These are phyloP conservation scores for Simalia tracyae DNA, from an alignment of 2,797 vertebrate species.

Conservation along the genomic window DNA sequence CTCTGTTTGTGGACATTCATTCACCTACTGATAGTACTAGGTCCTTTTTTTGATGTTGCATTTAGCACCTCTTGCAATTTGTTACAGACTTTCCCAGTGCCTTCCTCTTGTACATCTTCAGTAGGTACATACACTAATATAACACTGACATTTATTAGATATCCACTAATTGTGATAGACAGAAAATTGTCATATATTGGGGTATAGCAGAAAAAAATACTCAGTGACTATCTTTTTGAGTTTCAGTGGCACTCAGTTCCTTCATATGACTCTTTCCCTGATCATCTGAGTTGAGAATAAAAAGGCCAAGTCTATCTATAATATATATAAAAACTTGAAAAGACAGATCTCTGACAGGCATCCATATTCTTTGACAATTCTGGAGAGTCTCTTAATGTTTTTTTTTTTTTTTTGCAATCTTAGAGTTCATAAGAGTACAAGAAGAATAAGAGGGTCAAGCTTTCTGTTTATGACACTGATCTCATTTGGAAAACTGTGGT, in stretches of 20 bases:
- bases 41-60: not conserved
- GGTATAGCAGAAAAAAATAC: not conserved
- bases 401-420: not conserved
- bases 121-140: not conserved
- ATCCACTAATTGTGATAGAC: not conserved
- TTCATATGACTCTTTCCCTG: not conserved
- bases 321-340: not conserved
- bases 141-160: not conserved
- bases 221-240: not conserved
- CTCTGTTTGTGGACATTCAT: not conserved
- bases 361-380: not conserved
- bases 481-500: not conserved
- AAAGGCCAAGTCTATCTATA: not conserved
- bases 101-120: not conserved
- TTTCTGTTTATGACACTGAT: not conserved
- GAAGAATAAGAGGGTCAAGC: not conserved
- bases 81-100: not conserved
- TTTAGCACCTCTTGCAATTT: not conserved
- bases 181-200: not conserved
- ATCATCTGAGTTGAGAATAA: not conserved
- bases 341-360: not conserved
- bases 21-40: not conserved
- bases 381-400: not conserved
- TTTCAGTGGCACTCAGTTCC: not conserved
- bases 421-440: not conserved